Base-by-base conservation (phyloP, 2,888 invertebrate genomes). In the Spisula subtruncata region DNA sequence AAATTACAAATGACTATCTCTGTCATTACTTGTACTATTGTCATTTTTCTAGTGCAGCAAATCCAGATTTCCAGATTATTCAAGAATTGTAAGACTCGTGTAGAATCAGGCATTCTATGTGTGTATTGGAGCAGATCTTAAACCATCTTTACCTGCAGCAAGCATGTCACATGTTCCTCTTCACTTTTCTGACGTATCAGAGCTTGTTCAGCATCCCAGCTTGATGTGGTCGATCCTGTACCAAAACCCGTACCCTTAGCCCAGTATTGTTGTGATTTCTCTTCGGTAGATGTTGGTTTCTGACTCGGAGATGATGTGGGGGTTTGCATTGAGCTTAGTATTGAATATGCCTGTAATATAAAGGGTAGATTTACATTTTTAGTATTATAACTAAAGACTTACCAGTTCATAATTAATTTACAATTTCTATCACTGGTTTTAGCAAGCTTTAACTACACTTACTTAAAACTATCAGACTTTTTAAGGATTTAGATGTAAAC, bases 161-260 rank as follows among this genome's bases (percentile, higher is more conserved):
- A 96, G 90, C 98, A 98, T 0, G 99, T 98, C 5, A 99, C 99
- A 96, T 99, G 99, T 96, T 99, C 98, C 96, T 99, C 99, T 97
- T 99, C 99, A 90, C 98, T 98, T 90, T 98, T 98, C 96, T 99
- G 99, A 18, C 98, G 97, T 92, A 98, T 97, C 84, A 99, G 97
- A n/a, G 99, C 99, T 96, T 99, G 98, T 96, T 99, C 99, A 60
- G 99, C 98, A 97, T 99, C 99, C 99, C 99, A 99, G 81, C 98
- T 98, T 96, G 99, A 99, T 92, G 98, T 98, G 18, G 99, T 99
- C 35, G 98, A 98, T 41, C 99, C 99, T 0, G 99, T 99, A 83
- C 99, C 99, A 97, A 99, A 99, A 0, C 99, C 99, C 2, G 99
- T 99, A 79, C 99, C 99, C 97, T 99, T 99, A 0, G 99, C 99